A percentile compares a stretch with the other conserved stretches of the same genome.
These are phyloP conservation scores for Chouioia cunea DNA, from an alignment of 2,888 invertebrate genomes.

Conservation along the genomic window DNA sequence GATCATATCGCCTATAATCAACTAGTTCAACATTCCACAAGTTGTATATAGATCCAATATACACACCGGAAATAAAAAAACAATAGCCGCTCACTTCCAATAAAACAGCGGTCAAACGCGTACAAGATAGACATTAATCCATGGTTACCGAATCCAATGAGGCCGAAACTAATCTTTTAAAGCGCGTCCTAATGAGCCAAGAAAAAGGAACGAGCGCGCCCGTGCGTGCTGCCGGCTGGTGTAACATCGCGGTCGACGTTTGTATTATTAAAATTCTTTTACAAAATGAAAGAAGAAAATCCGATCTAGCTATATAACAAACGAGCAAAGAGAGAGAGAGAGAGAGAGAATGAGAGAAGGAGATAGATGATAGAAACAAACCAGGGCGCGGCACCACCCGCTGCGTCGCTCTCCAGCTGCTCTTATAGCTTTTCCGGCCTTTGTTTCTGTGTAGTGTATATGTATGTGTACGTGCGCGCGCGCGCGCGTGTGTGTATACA, in stretches of 20 bases:
- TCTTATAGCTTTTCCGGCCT: conserved; percentile 10
- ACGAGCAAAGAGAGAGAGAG: conserved; percentile 52
- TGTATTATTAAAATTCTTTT: no score
- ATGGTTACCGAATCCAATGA: conserved; percentile 22
- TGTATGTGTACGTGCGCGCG: neutral
- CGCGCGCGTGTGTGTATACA: neutral
- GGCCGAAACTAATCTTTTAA: conserved; percentile 41
- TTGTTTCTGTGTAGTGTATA: conserved; percentile 11
- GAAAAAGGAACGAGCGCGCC: no score
- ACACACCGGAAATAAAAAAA: no score
- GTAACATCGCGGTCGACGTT: no score
- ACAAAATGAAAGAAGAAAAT: neutral
- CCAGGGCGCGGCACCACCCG: conserved; percentile 6
- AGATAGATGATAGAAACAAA: neutral
- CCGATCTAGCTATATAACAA: conserved; percentile 3
- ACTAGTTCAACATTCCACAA: no score
- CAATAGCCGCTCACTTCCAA: no score
- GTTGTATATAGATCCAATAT: no score
- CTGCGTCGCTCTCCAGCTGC: neutral
- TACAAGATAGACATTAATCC: no score
- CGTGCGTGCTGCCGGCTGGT: no score
- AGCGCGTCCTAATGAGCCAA: conserved; percentile 1
- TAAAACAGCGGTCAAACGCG: no score
- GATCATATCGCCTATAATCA: no score
- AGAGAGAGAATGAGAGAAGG: conserved; percentile 21